These are phyloP conservation scores for Heteromormyrus szaboi DNA, from an alignment of 2,797 vertebrate genomes.

Conservation along the genomic window DNA sequence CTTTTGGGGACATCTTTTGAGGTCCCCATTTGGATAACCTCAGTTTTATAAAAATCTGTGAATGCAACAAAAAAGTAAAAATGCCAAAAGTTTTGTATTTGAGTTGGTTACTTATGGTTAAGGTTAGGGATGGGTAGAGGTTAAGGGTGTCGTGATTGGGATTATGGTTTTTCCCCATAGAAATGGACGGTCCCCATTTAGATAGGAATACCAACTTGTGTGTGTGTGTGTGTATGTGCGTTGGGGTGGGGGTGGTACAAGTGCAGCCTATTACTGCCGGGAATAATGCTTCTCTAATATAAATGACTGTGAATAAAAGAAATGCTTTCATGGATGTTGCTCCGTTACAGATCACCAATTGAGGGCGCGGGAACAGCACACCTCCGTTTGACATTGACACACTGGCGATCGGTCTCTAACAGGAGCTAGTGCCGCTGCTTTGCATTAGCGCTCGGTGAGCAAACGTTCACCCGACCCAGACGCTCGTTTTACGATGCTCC, in stretches of 20 bases:
- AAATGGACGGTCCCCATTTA: too few species aligned
- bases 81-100: too few species aligned
- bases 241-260: too few species aligned
- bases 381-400: constrained; percentile 65
- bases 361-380: constrained; percentile 41
- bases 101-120: too few species aligned
- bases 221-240: neutral
- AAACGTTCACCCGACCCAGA: neutral
- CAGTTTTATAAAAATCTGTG: too few species aligned
- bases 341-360: neutral
- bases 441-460: neutral
- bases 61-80: too few species aligned
- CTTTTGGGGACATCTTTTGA: too few species aligned
- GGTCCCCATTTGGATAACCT: too few species aligned
- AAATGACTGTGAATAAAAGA: neutral
- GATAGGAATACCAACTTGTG: too few species aligned
- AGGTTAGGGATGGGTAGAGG: too few species aligned
- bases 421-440: neutral
- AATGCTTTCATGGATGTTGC: neutral
- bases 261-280: neutral
- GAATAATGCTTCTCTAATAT: neutral
- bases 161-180: too few species aligned
- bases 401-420: constrained; percentile 28
- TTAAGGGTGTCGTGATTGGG: too few species aligned
- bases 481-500: neutral